Evolutionary conservation across 2,888 invertebrate genomes (phyloP), one percentile per base, ranked within the genome.

Genomic region (Trachelus tabidus): DNA sequence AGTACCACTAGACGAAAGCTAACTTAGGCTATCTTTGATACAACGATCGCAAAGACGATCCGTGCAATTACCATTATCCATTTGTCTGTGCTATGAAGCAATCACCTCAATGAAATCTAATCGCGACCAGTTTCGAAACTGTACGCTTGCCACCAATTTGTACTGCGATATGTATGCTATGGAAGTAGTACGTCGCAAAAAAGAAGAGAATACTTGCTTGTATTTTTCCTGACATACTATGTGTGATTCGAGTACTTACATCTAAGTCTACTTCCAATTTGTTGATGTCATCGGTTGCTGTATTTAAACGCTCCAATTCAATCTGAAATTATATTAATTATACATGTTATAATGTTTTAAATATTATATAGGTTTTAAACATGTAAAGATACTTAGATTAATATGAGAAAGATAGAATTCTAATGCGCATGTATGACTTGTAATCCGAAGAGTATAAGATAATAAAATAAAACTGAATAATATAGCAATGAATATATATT

Each of bases 261-360:
- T 98, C 98, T 87, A 98, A 93, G 91, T 97, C 97, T 83, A 97
- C 95, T 93, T 98, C 98, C 82, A 97, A 93, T 87, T 95, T 95
- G 92, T 98, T 98, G 87, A 98, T 98, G 92, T 97, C 97, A 93
- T 98, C 97, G 77, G 98, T 98, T 35, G 97, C 96, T 87, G 96
- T 96, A 91, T 98, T 98, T 80, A 98, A 93, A 88, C 96, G 95
- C 90, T 98, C 98, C 90, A 98, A 93, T 92, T 98, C 98, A 88
- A 97, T 94, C 95, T 96, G 91, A 73, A 90, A 91, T 31, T 78
- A 81, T 86, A 80, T 73, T 34, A 73, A 40, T 73, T 74, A 56
- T 6, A 34, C 34, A 78, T 73, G 76, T 75, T 75, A 6, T 40
- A 15, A 34, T 76, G 9, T 78, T 37, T 37, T 73, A 73, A 68